phyloP scores from a whole-genome alignment of 2,113 vertebrate species.

The Pica pica region DNA sequence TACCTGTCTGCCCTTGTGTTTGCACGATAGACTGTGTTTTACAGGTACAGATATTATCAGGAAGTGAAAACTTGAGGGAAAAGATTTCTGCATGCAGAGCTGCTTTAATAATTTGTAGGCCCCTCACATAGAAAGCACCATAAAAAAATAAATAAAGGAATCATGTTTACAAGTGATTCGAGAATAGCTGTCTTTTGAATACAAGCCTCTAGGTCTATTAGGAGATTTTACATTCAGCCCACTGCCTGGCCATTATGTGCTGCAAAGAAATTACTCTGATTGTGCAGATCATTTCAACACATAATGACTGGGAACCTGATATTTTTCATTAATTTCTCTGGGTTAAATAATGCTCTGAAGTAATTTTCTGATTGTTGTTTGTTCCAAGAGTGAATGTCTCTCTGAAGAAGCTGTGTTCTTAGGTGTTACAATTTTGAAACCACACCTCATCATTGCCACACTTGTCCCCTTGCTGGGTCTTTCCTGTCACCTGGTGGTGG shows the following conservation, averaged over 20 bases:
- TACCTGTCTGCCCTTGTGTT: neutral
- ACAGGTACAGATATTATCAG: neutral
- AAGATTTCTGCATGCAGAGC: neutral
- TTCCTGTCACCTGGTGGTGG: neutral
- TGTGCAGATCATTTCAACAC: neutral
- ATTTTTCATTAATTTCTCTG: constrained; percentile 25
- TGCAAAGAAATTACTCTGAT: constrained; percentile 19
- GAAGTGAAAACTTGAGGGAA: neutral
- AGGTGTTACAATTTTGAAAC: neutral
- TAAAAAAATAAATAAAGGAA: neutral
- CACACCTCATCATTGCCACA: neutral
- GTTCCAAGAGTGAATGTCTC: neutral
- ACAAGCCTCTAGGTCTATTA: neutral
- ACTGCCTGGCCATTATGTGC: neutral
- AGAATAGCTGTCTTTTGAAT: constrained; percentile 41
- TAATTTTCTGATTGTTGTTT: neutral
- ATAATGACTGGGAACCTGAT: neutral
- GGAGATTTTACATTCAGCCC: constrained; percentile 9
- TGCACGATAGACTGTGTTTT: neutral
- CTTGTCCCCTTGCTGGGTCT: neutral
- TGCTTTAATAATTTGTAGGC: neutral
- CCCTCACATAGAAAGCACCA: neutral
- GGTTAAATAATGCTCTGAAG: constrained; percentile 22
- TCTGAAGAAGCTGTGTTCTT: neutral
- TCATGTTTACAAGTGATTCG: constrained; percentile 34